Evolutionary conservation across 2,888 invertebrate species (phyloP), one percentile per base, ranked within the genome.

Genomic region (Nemotelus pantherinus): DNA sequence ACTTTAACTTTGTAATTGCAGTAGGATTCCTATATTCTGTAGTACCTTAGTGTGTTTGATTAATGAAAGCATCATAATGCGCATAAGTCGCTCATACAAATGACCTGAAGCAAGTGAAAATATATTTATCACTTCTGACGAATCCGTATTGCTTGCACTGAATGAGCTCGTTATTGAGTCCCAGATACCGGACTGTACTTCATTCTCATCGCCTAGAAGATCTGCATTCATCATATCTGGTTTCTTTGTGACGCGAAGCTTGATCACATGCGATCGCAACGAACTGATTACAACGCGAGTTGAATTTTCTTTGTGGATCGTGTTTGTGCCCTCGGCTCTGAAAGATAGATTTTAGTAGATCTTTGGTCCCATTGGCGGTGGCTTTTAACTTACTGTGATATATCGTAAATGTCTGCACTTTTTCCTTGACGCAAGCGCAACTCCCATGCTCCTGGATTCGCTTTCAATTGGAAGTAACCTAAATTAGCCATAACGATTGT

Each of bases 401-500:
- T 96, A 83, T 96, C 94, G 86, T 98, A 99, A 80, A 99, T 96
- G 78, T 99, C 98, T 2, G 93, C 91, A 2, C 98, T 99, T 81
- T 97, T 91, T 4, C 99, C 99, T 67, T 97, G 95, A 48, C 99
- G 89, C 3, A 99, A 89, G 3, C 93, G 90, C 79, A 99, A 87
- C 43, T 93, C 88, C 99, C 99, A 99, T 7, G 96, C 95, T 0
- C 99, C 99, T 1, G 99, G 99, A 86, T 95, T 97, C 0, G 99
- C 99, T 88, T 99, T 99, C 48, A 99, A 89, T 88, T 97, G 97
- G 89, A 99, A 99, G 88, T 99, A 99, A 10, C 99, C 99, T 82
- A 99, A 90, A 88, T 99, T 99, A 4, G 99, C 99, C 99, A 99
- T 99, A n/a, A 99, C 99, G 82, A 99, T 99, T 39, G 99, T 99